phyloP scores from a whole-genome alignment of 2,113 vertebrate genomes.

The Phyllopteryx taeniolatus region DNA sequence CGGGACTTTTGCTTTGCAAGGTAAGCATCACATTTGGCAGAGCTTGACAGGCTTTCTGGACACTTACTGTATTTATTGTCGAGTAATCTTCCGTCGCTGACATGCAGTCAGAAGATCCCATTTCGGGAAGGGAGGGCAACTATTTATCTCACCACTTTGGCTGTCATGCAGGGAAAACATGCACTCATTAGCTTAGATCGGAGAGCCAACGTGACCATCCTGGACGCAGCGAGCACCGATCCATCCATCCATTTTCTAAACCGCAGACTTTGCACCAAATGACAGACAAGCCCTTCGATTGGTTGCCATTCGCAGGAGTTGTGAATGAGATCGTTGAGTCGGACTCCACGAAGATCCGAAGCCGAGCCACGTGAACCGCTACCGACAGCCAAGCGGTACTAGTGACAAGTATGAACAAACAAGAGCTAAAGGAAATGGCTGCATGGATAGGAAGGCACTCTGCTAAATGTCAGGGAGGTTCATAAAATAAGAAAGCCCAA shows the following conservation, averaged over 20 bases:
- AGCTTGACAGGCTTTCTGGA: neutral
- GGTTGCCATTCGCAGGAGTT: neutral
- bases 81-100: slow-evolving; percentile 2
- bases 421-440: too few species aligned
- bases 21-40: slow-evolving; percentile 55
- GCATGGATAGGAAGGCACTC: too few species aligned
- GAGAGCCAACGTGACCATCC: neutral
- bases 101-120: slow-evolving; percentile 3
- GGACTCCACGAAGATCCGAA: neutral
- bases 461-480: too few species aligned
- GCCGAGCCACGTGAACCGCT: neutral
- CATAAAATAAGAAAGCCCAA: too few species aligned
- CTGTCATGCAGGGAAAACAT: neutral
- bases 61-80: neutral
- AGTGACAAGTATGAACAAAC: too few species aligned
- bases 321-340: neutral
- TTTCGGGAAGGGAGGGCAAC: slow-evolving; percentile 8
- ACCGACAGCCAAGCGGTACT: too few species aligned
- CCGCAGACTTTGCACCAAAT: too few species aligned
- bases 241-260: neutral
- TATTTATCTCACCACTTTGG: neutral
- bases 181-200: neutral
- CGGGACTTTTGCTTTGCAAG: slow-evolving; percentile 40
- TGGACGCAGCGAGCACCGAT: neutral
- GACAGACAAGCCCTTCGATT: neutral